Base-by-base conservation (phyloP, 1,140 invertebrate species). In the Phortica variegata region DNA sequence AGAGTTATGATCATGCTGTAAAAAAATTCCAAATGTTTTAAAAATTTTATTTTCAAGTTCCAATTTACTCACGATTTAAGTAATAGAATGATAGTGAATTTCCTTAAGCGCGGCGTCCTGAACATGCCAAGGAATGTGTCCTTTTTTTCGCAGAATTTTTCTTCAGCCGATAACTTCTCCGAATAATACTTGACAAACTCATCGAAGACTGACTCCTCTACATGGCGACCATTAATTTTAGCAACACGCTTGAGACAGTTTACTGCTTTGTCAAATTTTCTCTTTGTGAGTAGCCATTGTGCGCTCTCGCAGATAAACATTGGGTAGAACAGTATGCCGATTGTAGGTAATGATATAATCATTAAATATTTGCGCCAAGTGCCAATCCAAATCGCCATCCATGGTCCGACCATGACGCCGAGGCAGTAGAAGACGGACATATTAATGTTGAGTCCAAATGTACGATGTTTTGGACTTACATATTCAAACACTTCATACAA, bases 251-350 rank as follows among this genome's bases (percentile, higher is more conserved):
- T 45, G 44, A 83, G 77, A 54, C 81, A 79, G 21, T 72, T 34
- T 7, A 79, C 72, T 2, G 81, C 81, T 48, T 79, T 60, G 4
- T 79, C 74, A 3, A 74, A 69, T 31, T 76, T 58, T 5, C 79
- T 78, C 61, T 80, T 77, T 19, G 80, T 79, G 13, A 83, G 71
- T 8, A 84, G 70, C 82, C 83, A 84, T 46, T 81, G 76, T n/a
- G n/a, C n/a, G n/a, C n/a, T n/a, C n/a, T n/a, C n/a, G n/a, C n/a
- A n/a, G n/a, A n/a, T n/a, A n/a, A 0, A 80, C 81, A 44, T 84
- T 82, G 49, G 82, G 79, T 60, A 83, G 62, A 31, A 78, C 46
- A 79, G 61, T n/a, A 74, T 20, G 0, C 65, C 42, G 43, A 80
- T 71, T 2, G n/a, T n/a, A n/a, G 81, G 80, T 16, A 78, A n/a